Evolutionary conservation across 2,113 vertebrate genomes (phyloP).

Genomic region (Hemichromis elongatus): DNA sequence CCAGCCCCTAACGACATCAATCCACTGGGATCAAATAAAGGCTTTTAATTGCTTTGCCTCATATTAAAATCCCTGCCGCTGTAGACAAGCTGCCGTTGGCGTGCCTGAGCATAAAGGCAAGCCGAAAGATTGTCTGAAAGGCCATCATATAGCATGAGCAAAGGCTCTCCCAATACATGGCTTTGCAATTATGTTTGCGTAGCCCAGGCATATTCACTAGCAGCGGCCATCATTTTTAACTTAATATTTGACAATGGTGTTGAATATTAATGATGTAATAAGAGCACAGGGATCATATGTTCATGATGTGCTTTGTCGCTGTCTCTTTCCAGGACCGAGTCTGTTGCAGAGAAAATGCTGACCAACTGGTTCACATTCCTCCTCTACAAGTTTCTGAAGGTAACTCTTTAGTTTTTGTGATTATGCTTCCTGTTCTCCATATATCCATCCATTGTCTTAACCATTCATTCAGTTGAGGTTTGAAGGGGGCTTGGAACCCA

Average conservation of each 20-base stretch:
- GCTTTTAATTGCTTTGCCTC: conserved; percentile 74
- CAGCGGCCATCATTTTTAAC: conserved; percentile 24
- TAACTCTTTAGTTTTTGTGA: not conserved
- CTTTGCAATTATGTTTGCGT: conserved; percentile 50
- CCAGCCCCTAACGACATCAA: conserved; percentile 64
- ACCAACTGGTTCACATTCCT: conserved; percentile 73
- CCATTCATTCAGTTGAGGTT: not conserved
- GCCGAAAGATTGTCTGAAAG: conserved; percentile 48
- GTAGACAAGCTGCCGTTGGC: conserved; percentile 48
- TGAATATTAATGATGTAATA: conserved; percentile 56
- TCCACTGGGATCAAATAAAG: conserved; percentile 70
- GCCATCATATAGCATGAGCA: conserved; percentile 40
- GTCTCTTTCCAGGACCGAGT: conserved; percentile 63
- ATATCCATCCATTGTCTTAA: not conserved
- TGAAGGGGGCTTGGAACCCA: not conserved
- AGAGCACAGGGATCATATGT: conserved; percentile 22
- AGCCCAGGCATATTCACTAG: conserved; percentile 60
- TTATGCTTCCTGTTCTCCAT: not conserved
- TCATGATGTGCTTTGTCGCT: conserved; percentile 23
- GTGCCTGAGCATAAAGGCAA: conserved; percentile 62
- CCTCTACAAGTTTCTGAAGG: conserved; percentile 72
- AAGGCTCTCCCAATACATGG: conserved; percentile 28
- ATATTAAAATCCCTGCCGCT: conserved; percentile 59
- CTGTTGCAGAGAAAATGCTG: conserved; percentile 73
- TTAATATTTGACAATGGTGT: conserved; percentile 42